phyloP scores from a whole-genome alignment of 2,888 invertebrate genomes.

The Eupithecia vulgata region DNA sequence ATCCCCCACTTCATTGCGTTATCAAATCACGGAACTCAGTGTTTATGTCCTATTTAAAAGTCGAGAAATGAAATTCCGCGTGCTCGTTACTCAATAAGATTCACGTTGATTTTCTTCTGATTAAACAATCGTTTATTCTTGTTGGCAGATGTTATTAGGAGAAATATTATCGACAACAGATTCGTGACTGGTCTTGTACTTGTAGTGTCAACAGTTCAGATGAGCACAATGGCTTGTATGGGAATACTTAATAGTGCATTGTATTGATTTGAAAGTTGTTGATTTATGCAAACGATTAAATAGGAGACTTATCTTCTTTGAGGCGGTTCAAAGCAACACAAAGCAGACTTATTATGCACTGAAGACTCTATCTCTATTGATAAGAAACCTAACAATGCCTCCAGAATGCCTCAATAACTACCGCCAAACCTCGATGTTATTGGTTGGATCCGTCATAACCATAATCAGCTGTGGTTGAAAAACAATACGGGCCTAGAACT shows the following conservation, averaged over 20 bases:
- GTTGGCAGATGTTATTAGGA: slow-evolving; percentile 20
- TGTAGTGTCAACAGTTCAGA: background rate
- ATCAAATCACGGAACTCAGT: slow-evolving; percentile 50
- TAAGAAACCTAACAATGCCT: slow-evolving; percentile 21
- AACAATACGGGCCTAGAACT: slow-evolving; percentile 19
- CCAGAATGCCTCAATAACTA: slow-evolving; percentile 19
- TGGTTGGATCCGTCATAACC: slow-evolving; percentile 2
- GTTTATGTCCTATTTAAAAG: slow-evolving; percentile 35
- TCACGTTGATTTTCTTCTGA: slow-evolving; percentile 14
- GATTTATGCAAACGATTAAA: slow-evolving; percentile 45
- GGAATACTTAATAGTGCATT: slow-evolving; percentile 37
- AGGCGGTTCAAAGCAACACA: slow-evolving; percentile 53
- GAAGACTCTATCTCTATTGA: slow-evolving; percentile 22
- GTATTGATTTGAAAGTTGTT: slow-evolving; percentile 43
- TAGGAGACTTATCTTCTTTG: slow-evolving; percentile 49
- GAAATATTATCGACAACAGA: slow-evolving; percentile 13
- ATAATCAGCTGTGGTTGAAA: slow-evolving; percentile 18
- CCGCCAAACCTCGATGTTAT: slow-evolving; percentile 1
- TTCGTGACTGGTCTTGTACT: slow-evolving; percentile 23
- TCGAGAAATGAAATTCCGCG: slow-evolving; percentile 37
- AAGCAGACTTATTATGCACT: slow-evolving; percentile 14
- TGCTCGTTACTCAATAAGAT: slow-evolving; percentile 46
- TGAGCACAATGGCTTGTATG: background rate
- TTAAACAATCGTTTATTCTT: slow-evolving; percentile 17
- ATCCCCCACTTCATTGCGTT: slow-evolving; percentile 58